These are phyloP conservation scores for Motacilla alba DNA, from an alignment of 2,113 vertebrate species.

Conservation along the genomic window DNA sequence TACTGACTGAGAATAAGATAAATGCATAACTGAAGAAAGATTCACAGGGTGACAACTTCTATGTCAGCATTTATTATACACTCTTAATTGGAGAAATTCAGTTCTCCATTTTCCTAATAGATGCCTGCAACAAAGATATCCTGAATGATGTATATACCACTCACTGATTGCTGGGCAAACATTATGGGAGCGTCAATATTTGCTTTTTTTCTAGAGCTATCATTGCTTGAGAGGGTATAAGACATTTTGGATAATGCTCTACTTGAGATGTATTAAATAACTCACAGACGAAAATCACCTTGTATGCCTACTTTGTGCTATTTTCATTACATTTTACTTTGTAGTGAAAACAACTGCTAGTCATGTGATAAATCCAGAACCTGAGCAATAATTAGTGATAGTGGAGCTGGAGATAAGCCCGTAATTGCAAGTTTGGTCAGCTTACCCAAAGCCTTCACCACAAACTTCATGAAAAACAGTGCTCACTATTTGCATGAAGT, in stretches of 20 bases:
- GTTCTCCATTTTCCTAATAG: slow-evolving; percentile 71
- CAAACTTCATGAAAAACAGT: neutral
- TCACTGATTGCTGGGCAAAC: slow-evolving; percentile 68
- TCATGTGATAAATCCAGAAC: neutral
- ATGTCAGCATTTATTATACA: slow-evolving; percentile 46
- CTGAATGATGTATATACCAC: slow-evolving; percentile 46
- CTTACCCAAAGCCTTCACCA: neutral
- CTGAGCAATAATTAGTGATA: neutral
- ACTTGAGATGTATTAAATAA: slow-evolving; percentile 25
- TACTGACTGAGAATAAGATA: neutral
- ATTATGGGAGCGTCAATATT: slow-evolving; percentile 72
- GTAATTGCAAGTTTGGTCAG: neutral
- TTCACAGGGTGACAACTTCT: neutral
- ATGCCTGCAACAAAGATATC: slow-evolving; percentile 58
- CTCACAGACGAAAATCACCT: neutral
- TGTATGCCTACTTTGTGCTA: neutral
- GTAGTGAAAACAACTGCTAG: neutral
- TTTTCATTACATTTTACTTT: neutral
- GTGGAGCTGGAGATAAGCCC: neutral
- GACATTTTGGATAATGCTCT: slow-evolving; percentile 38
- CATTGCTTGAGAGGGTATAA: slow-evolving; percentile 43
- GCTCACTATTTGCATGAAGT: neutral
- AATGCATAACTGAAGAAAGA: slow-evolving; percentile 37
- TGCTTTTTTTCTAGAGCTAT: slow-evolving; percentile 63
- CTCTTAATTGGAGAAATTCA: slow-evolving; percentile 58